Percentiles rank a stretch among this genome's conserved stretches.
Evolutionary conservation across 2,113 vertebrate genomes (phyloP).

Genomic region (Bubo blakistoni): DNA sequence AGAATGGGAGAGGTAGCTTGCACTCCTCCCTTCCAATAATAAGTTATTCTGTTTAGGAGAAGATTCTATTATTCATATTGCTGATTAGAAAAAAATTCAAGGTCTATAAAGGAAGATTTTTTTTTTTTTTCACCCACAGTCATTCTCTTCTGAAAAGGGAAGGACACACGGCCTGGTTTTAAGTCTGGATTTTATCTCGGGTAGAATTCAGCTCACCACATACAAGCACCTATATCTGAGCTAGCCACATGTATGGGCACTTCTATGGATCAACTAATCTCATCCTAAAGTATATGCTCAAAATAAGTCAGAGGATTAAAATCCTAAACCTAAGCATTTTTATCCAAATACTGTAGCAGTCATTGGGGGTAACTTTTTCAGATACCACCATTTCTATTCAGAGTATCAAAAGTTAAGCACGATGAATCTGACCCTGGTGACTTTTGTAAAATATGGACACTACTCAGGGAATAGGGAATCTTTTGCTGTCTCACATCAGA

Average conservation of each 20-base stretch:
- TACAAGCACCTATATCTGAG: not conserved
- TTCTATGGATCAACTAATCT: not conserved
- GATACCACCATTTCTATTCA: not conserved
- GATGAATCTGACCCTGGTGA: not conserved
- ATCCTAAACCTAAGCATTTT: not conserved
- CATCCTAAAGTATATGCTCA: not conserved
- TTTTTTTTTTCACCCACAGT: not conserved
- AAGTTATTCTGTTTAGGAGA: not conserved
- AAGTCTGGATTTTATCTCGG: not conserved
- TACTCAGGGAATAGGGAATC: not conserved
- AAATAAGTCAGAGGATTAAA: not conserved
- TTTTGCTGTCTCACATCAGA: not conserved
- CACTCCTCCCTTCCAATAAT: not conserved
- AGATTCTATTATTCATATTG: too few species aligned
- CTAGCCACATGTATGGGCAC: not conserved
- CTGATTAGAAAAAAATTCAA: not conserved
- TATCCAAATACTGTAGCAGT: not conserved
- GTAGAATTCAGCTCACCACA: not conserved
- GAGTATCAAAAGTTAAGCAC: not conserved
- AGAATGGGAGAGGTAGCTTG: not conserved
- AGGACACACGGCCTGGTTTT: not conserved
- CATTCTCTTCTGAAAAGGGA: not conserved
- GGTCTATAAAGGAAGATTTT: not conserved
- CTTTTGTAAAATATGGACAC: not conserved
- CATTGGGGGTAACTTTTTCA: not conserved